Conservation (phyloP, 1,140 invertebrate species). For the Aphelenchoides avenae region DNA sequence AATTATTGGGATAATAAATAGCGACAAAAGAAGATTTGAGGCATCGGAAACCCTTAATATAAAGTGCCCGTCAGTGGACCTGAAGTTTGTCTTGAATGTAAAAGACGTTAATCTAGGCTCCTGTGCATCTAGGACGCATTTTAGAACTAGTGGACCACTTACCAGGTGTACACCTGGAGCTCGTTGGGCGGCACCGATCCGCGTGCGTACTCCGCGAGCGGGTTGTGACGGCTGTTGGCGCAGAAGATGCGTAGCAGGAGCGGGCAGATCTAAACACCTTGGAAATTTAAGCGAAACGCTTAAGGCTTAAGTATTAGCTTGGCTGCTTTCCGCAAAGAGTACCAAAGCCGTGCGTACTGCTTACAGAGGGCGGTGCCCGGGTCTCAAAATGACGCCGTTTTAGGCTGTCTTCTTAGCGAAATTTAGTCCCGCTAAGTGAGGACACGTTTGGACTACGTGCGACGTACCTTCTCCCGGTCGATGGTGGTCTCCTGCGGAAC, state of each 20-base stretch:
- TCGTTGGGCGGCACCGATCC: conserved; percentile 83
- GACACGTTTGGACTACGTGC: no score
- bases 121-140: no score
- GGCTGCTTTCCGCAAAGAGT: no score
- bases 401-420: not conserved
- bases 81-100: no score
- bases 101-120: no score
- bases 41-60: conserved; percentile 8
- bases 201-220: conserved; percentile 79
- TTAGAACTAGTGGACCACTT: conserved; percentile 52
- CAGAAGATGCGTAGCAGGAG: conserved; percentile 89
- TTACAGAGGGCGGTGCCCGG: no score
- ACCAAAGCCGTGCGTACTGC: no score
- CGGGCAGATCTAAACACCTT: conserved; percentile 79
- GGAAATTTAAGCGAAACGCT: not conserved
- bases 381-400: conserved; percentile 1
- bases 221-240: conserved; percentile 80
- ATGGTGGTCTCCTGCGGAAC: conserved; percentile 43
- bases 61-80: no score
- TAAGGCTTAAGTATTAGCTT: not conserved
- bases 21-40: conserved; percentile 18
- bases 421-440: no score
- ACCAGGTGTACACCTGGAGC: conserved; percentile 96
- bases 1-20: no score
- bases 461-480: conserved; percentile 52